Base-by-base conservation (phyloP, 2,797 vertebrate species). In the Cuniculus paca region DNA sequence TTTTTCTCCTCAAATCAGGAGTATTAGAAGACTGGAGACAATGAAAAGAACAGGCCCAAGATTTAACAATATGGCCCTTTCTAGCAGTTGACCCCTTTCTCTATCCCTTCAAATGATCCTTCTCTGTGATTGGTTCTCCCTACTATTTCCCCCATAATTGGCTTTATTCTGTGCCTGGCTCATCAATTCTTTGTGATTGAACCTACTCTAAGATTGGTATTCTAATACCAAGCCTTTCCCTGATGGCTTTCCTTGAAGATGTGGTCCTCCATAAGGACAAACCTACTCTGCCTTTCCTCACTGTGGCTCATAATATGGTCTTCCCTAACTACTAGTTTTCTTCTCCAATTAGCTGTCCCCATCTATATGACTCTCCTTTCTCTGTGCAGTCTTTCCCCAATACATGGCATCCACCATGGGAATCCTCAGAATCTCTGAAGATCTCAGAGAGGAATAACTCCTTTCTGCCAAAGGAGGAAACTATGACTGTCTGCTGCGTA, bases 21-120 rank as follows among this genome's bases (percentile, higher is more conserved):
- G 12, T 17, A 74, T 39, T 1, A 63, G 58, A 1, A 7, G 34
- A 68, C 26, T 34, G 6, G 19, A 42, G 58, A 50, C 26, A 19
- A 10, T 3, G 28, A 0, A 16, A 60, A 14, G 50, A 22, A 24
- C 2, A 39, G 31, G 20, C 26, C 8, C 50, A n/a, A 52, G 39
- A 52, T 26, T 17, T 1, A 2, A 28, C 48, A 56, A 0, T 2
- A 2, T 2, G 31, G 3, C 72, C 31, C 26, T 63, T 13, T 12
- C 26, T 3, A 4, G 2, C 17, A 7, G 4, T 50, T 2, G 36
- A 19, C 11, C 45, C 16, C 26, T 9, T 13, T 28, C 31, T 65
- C n/a, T 16, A 8, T 42, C 34, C 13, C 36, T 14, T 26, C 42
- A 77, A 58, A 39, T 17, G 36, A 34, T 39, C n/a, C 19, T 80